phyloP scores from a whole-genome alignment of 1,140 invertebrate genomes.

The Solenopsis invicta region DNA sequence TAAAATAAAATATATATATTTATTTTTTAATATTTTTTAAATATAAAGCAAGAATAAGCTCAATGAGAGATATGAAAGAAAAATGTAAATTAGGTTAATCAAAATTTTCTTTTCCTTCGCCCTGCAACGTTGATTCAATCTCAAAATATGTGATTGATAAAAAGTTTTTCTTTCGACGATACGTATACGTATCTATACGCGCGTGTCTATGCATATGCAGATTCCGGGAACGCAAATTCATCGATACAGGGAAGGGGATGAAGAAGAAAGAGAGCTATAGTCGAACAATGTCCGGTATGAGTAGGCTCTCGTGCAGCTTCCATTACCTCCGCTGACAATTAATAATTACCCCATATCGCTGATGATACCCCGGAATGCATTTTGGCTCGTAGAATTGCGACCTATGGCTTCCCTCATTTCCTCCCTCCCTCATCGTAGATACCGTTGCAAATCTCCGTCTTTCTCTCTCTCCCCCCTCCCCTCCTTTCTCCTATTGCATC shows the following conservation, averaged over 20 bases:
- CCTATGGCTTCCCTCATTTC: slow-evolving; percentile 10
- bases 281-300: slow-evolving; percentile 3
- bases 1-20: slow-evolving; percentile 6
- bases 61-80: background rate
- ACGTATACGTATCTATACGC: background rate
- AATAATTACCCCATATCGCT: slow-evolving; percentile 82
- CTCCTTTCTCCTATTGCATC: slow-evolving; percentile 13
- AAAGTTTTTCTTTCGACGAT: background rate
- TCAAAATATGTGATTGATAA: background rate
- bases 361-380: slow-evolving; percentile 81
- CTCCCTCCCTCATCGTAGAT: background rate
- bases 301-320: slow-evolving; percentile 43
- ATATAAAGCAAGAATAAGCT: background rate
- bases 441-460: slow-evolving; percentile 25
- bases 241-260: background rate
- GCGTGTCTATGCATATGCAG: background rate
- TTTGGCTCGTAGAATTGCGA: slow-evolving; percentile 73
- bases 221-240: slow-evolving; percentile 5
- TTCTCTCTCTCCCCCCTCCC: background rate
- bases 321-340: slow-evolving; percentile 80
- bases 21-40: background rate
- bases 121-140: background rate
- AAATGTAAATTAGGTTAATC: background rate
- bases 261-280: slow-evolving; percentile 41
- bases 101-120: background rate